Base-by-base conservation (phyloP, 2,797 vertebrate genomes). In the Propithecus perrieri region DNA sequence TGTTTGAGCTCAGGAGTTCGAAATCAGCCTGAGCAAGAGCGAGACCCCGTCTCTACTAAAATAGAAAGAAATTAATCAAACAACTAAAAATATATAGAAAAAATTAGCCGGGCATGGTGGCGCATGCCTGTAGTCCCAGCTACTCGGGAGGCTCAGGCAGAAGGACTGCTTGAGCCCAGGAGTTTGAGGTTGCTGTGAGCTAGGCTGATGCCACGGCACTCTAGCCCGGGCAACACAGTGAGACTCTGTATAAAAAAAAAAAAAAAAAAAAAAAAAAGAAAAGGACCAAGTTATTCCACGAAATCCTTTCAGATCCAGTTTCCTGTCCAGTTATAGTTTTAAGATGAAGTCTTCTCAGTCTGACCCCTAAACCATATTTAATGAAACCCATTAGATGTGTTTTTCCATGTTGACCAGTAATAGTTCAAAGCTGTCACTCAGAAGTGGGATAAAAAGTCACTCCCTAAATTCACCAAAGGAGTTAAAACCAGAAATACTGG, bases 281-380 rank as follows among this genome's bases (percentile, higher is more conserved):
- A 79, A 57, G 35, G 72, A 96, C 76, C 53, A 84, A 53, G 41
- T 80, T 71, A 55, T 80, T 94, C 92, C 79, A 94, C 93, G 83
- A 97, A 95, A 93, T 84, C 46, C 35, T 81, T 84, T 84, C 83
- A 53, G 91, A 78, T 55, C 41, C 50, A 95, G 71, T 74, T 90
- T 81, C 91, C 78, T 89, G 63, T 79, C 50, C 53, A 57, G 57
- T 3, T 48, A 57, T 7, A 46, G 55, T 91, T 86, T 95, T 69
- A 53, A 92, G 48, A 81, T 55, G 4, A 88, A 79, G 76, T 55
- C 75, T 84, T 79, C 61, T 79, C 74, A 41, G 53, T 65, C 61
- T 79, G 75, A 84, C n/a, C 57, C 57, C 72, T 20, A 57, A 96
- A 46, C 41, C 72, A 38, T 7, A 7, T 71, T 94, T 94, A 76